Conservation (phyloP, 2,888 invertebrate genomes). For the Choristoneura rosaceana region DNA sequence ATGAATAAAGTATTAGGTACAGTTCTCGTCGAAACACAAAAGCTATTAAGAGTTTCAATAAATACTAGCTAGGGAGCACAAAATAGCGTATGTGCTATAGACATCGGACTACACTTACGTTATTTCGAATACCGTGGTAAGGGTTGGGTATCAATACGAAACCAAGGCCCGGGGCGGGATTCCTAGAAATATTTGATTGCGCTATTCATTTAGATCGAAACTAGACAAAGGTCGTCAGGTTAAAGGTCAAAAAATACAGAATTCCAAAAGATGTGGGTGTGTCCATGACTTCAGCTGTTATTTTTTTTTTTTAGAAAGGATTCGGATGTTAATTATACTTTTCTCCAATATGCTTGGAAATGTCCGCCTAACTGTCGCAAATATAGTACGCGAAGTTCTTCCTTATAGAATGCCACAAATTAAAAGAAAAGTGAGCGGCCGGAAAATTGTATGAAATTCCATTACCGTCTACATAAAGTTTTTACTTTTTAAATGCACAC, state of each 20-base stretch:
- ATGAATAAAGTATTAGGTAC: conserved; percentile 2
- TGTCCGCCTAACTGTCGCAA: no score
- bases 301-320: no score
- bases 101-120: not conserved
- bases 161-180: not conserved
- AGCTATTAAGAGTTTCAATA: not conserved
- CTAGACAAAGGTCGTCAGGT: not conserved
- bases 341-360: no score
- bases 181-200: conserved; percentile 13
- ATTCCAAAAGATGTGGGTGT: no score
- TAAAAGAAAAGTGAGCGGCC: no score
- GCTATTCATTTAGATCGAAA: conserved; percentile 14
- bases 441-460: no score
- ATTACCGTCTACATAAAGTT: no score
- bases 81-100: not conserved
- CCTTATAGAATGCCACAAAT: no score
- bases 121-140: not conserved
- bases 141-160: not conserved
- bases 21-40: not conserved
- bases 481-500: no score
- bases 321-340: no score
- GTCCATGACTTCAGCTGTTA: no score
- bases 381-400: no score
- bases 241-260: not conserved
- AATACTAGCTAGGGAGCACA: not conserved